These are phyloP conservation scores for Pyrrhia umbra DNA, from an alignment of 2,888 invertebrate species.

Conservation along the genomic window DNA sequence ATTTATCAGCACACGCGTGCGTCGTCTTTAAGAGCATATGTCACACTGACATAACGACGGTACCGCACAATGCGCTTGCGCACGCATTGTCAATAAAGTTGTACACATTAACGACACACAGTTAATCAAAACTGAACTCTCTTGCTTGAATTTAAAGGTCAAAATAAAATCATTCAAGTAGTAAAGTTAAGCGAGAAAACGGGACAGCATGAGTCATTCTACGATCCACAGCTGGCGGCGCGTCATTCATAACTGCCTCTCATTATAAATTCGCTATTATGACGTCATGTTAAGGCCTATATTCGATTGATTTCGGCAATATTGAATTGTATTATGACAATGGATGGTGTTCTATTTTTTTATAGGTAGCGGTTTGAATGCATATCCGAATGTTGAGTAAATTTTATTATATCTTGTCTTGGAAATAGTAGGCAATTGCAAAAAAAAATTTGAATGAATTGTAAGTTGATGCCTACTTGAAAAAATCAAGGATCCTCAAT, in stretches of 20 bases:
- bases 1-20: conserved; percentile 64
- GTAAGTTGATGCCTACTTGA: background rate
- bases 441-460: background rate
- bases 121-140: conserved; percentile 51
- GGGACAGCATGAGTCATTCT: conserved; percentile 82
- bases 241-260: conserved; percentile 80
- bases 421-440: conserved; percentile 6
- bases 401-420: conserved; percentile 34
- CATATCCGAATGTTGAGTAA: conserved; percentile 49
- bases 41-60: conserved; percentile 79
- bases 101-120: conserved; percentile 56
- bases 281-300: conserved; percentile 65
- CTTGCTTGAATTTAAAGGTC: background rate
- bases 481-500: conserved; percentile 8
- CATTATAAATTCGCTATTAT: conserved; percentile 68
- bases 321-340: conserved; percentile 52
- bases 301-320: conserved; percentile 56
- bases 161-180: conserved; percentile 10
- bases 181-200: conserved; percentile 64
- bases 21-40: conserved; percentile 63
- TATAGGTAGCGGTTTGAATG: conserved; percentile 46
- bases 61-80: conserved; percentile 83
- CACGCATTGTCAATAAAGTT: conserved; percentile 78
- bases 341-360: conserved; percentile 46
- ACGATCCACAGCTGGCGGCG: conserved; percentile 79